Percentiles rank a stretch among this genome's conserved stretches.
Conservation (phyloP, 2,113 vertebrate species). For the Sander lucioperca region DNA sequence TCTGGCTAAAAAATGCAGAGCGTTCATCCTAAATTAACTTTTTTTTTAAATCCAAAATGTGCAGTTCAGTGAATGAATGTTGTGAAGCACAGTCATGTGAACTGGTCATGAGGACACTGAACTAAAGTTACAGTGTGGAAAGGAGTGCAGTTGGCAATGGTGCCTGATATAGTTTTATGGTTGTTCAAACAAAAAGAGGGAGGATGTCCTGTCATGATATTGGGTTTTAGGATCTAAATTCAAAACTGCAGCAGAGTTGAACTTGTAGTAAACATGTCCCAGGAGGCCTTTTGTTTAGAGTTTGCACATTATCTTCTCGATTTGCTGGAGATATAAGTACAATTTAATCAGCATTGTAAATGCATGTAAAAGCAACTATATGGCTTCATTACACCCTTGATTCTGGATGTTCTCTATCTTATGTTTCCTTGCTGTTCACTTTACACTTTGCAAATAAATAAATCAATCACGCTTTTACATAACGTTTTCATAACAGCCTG, state of each 20-base stretch:
- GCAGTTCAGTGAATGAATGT: background rate
- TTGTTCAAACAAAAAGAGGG: slow-evolving; percentile 35
- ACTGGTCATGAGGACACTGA: background rate
- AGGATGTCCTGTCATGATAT: slow-evolving; percentile 32
- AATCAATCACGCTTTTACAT: background rate
- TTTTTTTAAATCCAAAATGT: background rate
- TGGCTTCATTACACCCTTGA: background rate
- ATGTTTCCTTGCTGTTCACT: background rate
- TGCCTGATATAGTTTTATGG: slow-evolving; percentile 22
- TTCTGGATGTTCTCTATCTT: background rate
- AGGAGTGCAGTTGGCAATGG: background rate
- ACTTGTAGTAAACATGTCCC: background rate
- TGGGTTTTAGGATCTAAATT: slow-evolving; percentile 9
- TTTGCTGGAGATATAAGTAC: background rate
- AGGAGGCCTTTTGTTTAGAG: background rate
- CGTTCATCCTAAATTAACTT: background rate
- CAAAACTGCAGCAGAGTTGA: background rate
- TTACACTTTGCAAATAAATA: background rate
- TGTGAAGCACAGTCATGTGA: background rate
- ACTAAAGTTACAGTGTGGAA: background rate
- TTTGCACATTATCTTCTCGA: too few relatives aligned
- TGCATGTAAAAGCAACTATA: background rate
- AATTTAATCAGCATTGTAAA: background rate
- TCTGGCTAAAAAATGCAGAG: too few relatives aligned
- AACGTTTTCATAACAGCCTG: background rate